A percentile compares a stretch with the other conserved stretches of the same genome.
Conservation (phyloP, 2,888 invertebrate genomes). For the Willowsia nigromaculata region DNA sequence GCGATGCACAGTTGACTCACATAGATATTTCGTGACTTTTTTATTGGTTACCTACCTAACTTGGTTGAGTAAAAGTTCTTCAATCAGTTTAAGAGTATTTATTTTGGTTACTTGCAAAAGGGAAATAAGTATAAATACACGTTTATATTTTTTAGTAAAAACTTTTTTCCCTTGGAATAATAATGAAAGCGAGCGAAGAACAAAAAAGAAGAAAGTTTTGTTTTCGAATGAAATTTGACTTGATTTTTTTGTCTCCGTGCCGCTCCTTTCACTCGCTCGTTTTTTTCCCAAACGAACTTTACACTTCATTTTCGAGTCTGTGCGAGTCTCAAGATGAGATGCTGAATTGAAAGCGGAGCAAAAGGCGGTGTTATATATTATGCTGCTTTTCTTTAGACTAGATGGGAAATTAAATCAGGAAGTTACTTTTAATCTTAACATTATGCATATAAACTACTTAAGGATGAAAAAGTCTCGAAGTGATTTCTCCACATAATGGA, state of each 20-base stretch:
- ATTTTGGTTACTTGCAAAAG: background rate
- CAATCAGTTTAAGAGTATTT: slow-evolving; percentile 20
- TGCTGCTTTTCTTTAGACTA: background rate
- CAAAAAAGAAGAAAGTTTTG: background rate
- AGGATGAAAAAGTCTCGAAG: background rate
- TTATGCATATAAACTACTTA: background rate
- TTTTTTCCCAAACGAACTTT: background rate
- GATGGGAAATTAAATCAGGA: slow-evolving; percentile 48
- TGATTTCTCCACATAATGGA: background rate
- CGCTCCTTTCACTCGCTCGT: background rate
- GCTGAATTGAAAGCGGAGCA: background rate
- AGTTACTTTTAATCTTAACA: background rate
- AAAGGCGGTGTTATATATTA: background rate
- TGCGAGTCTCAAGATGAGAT: background rate
- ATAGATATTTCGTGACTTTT: background rate
- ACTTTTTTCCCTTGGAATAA: background rate
- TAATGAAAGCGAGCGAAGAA: background rate
- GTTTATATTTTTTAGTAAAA: background rate
- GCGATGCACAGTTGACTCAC: background rate
- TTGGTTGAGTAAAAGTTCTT: background rate
- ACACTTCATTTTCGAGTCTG: background rate
- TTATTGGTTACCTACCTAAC: background rate
- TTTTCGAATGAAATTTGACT: slow-evolving; percentile 11
- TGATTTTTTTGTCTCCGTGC: background rate
- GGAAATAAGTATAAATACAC: background rate